Percentiles rank a stretch among this genome's conserved stretches.
phyloP scores from a whole-genome alignment of 2,113 vertebrate species.

The Chrysochloris asiatica region DNA sequence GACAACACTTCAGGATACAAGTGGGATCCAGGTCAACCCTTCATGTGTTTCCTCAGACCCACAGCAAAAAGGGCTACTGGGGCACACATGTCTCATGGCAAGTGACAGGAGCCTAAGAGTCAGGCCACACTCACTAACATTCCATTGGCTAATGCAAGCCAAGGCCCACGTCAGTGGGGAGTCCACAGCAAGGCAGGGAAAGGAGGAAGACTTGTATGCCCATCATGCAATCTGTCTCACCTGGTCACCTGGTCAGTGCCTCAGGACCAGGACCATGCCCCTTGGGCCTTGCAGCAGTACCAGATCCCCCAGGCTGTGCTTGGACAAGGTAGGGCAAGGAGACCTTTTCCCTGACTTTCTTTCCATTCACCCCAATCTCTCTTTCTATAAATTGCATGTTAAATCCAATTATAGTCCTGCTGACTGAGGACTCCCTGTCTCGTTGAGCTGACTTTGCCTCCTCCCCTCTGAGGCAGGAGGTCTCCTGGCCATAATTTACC shows the following conservation, averaged over 20 bases:
- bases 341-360: neutral
- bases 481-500: neutral
- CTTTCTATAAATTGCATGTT: slow-evolving; percentile 46
- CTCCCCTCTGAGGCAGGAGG: neutral
- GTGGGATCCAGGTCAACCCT: neutral
- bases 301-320: neutral
- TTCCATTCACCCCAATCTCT: neutral
- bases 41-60: neutral
- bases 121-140: neutral
- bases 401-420: slow-evolving; percentile 73
- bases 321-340: neutral
- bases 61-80: neutral
- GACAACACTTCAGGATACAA: neutral
- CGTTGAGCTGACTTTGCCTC: slow-evolving; percentile 65
- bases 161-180: neutral
- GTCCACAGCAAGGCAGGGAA: neutral
- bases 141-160: neutral
- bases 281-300: fast-evolving
- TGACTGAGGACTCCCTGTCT: slow-evolving; percentile 47
- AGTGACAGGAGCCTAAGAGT: neutral
- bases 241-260: neutral
- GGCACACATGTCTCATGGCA: neutral
- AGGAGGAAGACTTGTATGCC: too few species aligned
- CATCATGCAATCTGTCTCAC: neutral
- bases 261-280: fast-evolving